phyloP scores from a whole-genome alignment of 1,140 invertebrate species.

The Neodiprion virginianus region DNA sequence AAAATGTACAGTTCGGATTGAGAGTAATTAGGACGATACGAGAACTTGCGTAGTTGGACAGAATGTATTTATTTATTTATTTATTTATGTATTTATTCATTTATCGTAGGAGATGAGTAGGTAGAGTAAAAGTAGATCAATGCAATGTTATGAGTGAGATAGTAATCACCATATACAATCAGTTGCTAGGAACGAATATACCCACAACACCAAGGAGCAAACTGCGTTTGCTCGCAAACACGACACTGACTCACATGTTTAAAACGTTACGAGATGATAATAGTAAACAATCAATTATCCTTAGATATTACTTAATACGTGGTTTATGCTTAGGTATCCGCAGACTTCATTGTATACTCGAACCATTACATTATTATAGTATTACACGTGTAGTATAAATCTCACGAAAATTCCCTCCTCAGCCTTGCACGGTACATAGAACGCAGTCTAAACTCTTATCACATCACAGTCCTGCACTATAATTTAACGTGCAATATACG shows the following conservation, averaged over 20 bases:
- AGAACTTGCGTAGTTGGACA: constrained; percentile 51
- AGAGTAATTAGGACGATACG: no score
- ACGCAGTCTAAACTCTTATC: constrained; percentile 15
- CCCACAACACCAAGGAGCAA: constrained; percentile 60
- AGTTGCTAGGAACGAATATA: constrained; percentile 62
- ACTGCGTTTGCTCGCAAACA: constrained; percentile 43
- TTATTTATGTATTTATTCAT: no score
- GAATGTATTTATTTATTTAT: constrained; percentile 56
- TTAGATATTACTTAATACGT: constrained; percentile 33
- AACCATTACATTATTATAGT: constrained; percentile 18
- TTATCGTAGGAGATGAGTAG: constrained; percentile 56
- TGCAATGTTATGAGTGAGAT: constrained; percentile 61
- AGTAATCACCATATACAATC: constrained; percentile 56
- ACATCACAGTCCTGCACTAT: constrained; percentile 3
- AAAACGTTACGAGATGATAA: constrained; percentile 55
- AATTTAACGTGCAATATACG: background rate
- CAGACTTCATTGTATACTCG: constrained; percentile 37
- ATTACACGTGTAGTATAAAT: background rate
- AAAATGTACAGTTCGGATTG: no score
- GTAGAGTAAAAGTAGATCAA: constrained; percentile 62
- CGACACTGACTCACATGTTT: constrained; percentile 59
- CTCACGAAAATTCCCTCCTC: constrained; percentile 13
- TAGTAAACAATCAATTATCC: constrained; percentile 38
- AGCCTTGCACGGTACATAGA: background rate
- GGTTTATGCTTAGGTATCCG: constrained; percentile 32